Percentiles rank a stretch among this genome's conserved stretches.
Evolutionary conservation across 2,888 invertebrate genomes (phyloP).

Genomic region (Mythimna impura): DNA sequence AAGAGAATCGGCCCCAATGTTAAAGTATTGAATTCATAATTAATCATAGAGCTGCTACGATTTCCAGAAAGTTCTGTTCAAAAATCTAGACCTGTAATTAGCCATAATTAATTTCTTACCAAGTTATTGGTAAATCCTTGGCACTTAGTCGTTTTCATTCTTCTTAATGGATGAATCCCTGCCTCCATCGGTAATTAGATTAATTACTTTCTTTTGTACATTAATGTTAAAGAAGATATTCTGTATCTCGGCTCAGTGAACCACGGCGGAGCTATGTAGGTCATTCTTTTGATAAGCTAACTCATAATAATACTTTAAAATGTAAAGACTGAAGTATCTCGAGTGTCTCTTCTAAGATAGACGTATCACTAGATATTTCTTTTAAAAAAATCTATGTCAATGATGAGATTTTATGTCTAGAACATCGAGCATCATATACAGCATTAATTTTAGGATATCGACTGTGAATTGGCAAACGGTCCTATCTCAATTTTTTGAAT

Average conservation of each 20-base stretch:
- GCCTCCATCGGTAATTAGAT: constrained; percentile 49
- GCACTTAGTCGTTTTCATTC: constrained; percentile 46
- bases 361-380: not conserved
- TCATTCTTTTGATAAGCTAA: constrained; percentile 14
- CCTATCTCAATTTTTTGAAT: too few species aligned
- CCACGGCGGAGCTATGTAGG: not conserved
- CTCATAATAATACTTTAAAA: constrained; percentile 1
- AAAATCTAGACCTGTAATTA: constrained; percentile 38
- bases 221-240: constrained; percentile 42
- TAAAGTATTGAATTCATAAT: not conserved
- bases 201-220: constrained; percentile 53
- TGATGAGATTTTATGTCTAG: too few species aligned
- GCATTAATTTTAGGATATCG: too few species aligned
- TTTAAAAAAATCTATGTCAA: too few species aligned
- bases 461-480: too few species aligned
- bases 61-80: not conserved
- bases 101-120: constrained; percentile 46
- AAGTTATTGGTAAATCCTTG: constrained; percentile 48
- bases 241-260: constrained; percentile 16
- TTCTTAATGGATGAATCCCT: constrained; percentile 43
- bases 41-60: not conserved
- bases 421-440: too few species aligned
- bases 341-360: not conserved
- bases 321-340: not conserved
- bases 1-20: too few species aligned